Conservation (phyloP, 2,888 invertebrate genomes). For the Exocentrus adspersus region DNA sequence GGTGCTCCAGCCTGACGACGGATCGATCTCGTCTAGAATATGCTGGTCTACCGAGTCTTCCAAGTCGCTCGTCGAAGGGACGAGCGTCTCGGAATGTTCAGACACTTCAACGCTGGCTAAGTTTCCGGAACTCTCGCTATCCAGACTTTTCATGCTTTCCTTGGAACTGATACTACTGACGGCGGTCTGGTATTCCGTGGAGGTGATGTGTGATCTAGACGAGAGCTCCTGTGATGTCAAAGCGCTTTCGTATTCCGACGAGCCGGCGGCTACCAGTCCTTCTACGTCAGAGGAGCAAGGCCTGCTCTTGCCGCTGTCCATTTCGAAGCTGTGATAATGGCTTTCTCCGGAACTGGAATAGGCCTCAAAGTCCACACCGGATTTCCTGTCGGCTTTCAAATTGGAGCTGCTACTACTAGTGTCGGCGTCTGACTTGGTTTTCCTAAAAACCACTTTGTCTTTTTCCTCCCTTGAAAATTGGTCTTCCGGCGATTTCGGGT, state of each 20-base stretch:
- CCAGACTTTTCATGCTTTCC: constrained; percentile 89
- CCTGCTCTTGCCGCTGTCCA: constrained; percentile 76
- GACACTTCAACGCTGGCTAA: constrained; percentile 90
- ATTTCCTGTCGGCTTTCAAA: constrained; percentile 72
- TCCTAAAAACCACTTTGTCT: constrained; percentile 59
- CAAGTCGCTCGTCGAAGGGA: constrained; percentile 87
- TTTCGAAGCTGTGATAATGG: constrained; percentile 88
- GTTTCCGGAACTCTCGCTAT: constrained; percentile 90
- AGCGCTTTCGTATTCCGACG: constrained; percentile 89
- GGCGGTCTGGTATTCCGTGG: constrained; percentile 88
- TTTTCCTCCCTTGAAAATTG: constrained; percentile 60
- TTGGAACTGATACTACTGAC: constrained; percentile 88
- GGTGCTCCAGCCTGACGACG: constrained; percentile 45
- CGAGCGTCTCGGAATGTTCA: constrained; percentile 91
- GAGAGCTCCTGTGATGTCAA: constrained; percentile 83
- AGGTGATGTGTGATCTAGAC: constrained; percentile 76
- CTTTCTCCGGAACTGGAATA: constrained; percentile 91
- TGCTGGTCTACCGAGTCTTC: constrained; percentile 73
- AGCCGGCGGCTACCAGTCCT: constrained; percentile 78
- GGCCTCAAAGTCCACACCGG: constrained; percentile 81
- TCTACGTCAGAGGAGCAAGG: constrained; percentile 90
- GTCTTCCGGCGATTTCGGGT: constrained; percentile 68
- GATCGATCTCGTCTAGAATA: constrained; percentile 59
- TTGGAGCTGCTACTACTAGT: constrained; percentile 60
- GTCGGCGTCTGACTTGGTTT: constrained; percentile 58